Evolutionary conservation across 2,113 vertebrate genomes (phyloP), one percentile per base, ranked within the genome.

Genomic region (Phylloscopus trochilus): DNA sequence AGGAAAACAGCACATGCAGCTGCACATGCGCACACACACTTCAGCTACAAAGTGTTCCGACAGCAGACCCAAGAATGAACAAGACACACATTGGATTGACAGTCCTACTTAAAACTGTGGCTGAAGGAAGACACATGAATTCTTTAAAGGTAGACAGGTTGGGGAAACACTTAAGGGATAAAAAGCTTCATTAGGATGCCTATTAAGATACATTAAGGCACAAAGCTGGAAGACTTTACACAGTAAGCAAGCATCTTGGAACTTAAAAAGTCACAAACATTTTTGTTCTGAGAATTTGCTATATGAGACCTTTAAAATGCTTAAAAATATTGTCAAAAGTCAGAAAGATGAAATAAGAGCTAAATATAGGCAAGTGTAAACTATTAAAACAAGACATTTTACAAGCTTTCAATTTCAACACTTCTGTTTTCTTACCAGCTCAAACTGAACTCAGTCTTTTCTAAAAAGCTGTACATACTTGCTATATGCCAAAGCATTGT

Each of bases 1-100:
- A 96, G 92, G 72, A 90, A 92, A 93, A 90, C 86, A 90, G 92
- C 83, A 75, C 59, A 86, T 17, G 27, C 4, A 47, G 93, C 53
- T 74, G 76, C 16, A 13, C 67, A 44, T 10, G 66, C 30, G 17
- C 78, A 59, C 19, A 14, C 58, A 33, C 41, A 7, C 43, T 51
- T 83, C 55, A 55, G 86, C 83, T 62, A 49, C 47, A 37, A 56
- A 66, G 52, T 67, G 55, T 41, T 91, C 56, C 3, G 0, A 76
- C 28, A 69, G 79, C 4, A 90, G 94, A 86, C 73, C 87, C 86
- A 83, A 81, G 64, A 92, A 83, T 22, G 76, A 96, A 51, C 46
- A 37, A 51, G 76, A 35, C 75, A 69, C 11, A 30, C 27, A 85
- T 11, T 33, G 63, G 67, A 70, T 17, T 89, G 80, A 63, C 68